A percentile compares a stretch with the other conserved stretches of the same genome.
Conservation (phyloP, 1,140 invertebrate species). For the Tetramorium parvispinum region DNA sequence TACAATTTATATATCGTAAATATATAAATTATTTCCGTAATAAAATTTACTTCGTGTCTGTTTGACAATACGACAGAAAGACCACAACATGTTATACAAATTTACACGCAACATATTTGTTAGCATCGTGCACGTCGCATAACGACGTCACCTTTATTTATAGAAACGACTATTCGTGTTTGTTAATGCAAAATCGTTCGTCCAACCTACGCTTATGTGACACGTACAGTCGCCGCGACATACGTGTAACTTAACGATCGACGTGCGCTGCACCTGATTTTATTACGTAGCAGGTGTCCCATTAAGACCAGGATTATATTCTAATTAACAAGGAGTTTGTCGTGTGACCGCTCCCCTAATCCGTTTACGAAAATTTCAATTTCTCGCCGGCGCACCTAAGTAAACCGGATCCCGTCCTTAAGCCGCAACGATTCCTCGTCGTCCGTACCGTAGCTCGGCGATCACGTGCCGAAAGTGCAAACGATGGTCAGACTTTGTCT, state of each 20-base stretch:
- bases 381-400: constrained; percentile 83
- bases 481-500: constrained; percentile 80
- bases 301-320: constrained; percentile 84
- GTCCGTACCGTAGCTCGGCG: constrained; percentile 58
- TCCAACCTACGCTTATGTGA: neutral
- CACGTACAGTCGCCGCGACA: constrained; percentile 4
- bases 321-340: constrained; percentile 84
- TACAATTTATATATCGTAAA: neutral
- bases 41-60: neutral
- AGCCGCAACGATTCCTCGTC: constrained; percentile 61
- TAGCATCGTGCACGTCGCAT: neutral
- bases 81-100: neutral
- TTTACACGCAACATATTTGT: neutral
- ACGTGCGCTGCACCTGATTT: constrained; percentile 61
- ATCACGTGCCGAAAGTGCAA: constrained; percentile 75
- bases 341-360: constrained; percentile 79
- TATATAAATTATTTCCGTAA: neutral
- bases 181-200: constrained; percentile 37
- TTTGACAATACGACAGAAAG: neutral
- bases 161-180: constrained; percentile 40
- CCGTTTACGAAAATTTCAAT: constrained; percentile 85
- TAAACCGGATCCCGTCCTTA: constrained; percentile 76
- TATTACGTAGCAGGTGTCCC: constrained; percentile 69
- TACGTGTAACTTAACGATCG: constrained; percentile 52
- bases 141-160: constrained; percentile 24